Base-by-base conservation (phyloP, 2,797 vertebrate genomes). In the Knipowitschia caucasica region DNA sequence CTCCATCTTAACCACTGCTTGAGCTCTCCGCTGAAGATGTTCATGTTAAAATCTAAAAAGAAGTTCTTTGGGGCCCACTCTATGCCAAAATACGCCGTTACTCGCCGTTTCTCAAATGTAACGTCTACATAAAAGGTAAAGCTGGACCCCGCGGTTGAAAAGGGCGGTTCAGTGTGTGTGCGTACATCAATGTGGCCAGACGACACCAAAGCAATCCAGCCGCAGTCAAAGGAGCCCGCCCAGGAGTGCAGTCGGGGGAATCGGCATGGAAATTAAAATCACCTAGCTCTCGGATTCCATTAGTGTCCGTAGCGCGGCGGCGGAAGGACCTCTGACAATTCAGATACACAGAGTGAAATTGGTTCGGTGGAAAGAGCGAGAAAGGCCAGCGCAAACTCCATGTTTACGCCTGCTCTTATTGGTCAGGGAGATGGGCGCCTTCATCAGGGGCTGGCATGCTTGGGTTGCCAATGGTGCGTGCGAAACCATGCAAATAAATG, bases 221-320 rank as follows among this genome's bases (percentile, higher is more conserved):
- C n/a, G 80, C 84, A 87, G 84, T 88, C 84, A 87, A 84, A 86
- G 79, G 85, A 89, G 81, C 88, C 87, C 85, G 80, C 80, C 70
- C 72, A 35, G 78, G 84, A 84, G 87, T 81, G 84, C 86, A 88
- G 89, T 88, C 84, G 80, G 87, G 89, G 89, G 89, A 91, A 89
- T 90, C 88, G 80, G 77, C 82, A 84, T 88, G 87, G 87, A 90
- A 89, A 91, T 90, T 89, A 90, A 89, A 90, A 89, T 89, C 87
- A 88, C 87, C 87, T 86, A 79, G 83, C 82, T 66, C 87, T 84
- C 86, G 72, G 88, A 88, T 90, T 90, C 87, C 87, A 90, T 91
- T 90, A 90, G 86, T 79, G 80, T 83, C 77, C 80, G 44, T 74
- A 81, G 80, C 46, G 70, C 64, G 29, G 79, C 73, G 75, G 82